These are phyloP conservation scores for Sceloporus undulatus DNA, from an alignment of 2,113 vertebrate species.

Conservation along the genomic window DNA sequence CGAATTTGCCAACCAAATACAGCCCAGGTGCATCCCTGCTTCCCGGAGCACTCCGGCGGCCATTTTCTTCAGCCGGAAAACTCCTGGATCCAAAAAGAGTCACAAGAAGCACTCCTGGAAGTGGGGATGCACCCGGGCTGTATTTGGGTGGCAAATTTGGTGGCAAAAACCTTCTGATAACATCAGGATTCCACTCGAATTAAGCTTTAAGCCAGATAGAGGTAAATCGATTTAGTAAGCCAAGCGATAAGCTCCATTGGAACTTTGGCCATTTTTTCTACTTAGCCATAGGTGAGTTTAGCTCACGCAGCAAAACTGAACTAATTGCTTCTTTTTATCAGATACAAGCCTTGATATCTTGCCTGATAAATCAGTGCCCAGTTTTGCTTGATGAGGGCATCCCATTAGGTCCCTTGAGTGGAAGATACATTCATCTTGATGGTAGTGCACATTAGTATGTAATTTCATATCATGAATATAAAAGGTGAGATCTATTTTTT, in stretches of 20 bases:
- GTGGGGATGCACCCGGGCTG: too few species aligned
- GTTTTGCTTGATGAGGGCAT: background rate
- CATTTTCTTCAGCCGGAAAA: too few species aligned
- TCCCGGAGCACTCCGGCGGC: too few species aligned
- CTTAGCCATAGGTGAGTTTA: conserved; percentile 68
- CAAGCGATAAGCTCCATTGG: background rate
- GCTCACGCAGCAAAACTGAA: conserved; percentile 71
- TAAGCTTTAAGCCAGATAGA: too few species aligned
- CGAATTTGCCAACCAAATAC: too few species aligned
- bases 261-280: conserved; percentile 28
- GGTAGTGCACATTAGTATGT: background rate
- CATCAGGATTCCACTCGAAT: too few species aligned
- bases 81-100: too few species aligned
- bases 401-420: background rate
- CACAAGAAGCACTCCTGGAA: too few species aligned
- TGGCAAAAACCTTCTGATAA: too few species aligned
- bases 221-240: too few species aligned
- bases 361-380: background rate
- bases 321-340: background rate
- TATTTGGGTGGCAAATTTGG: too few species aligned
- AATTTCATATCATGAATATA: background rate
- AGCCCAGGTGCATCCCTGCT: too few species aligned
- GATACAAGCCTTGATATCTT: background rate
- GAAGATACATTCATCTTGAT: background rate
- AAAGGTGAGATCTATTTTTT: background rate